Conservation (phyloP, 2,888 invertebrate genomes). For the Nomada fucata region DNA sequence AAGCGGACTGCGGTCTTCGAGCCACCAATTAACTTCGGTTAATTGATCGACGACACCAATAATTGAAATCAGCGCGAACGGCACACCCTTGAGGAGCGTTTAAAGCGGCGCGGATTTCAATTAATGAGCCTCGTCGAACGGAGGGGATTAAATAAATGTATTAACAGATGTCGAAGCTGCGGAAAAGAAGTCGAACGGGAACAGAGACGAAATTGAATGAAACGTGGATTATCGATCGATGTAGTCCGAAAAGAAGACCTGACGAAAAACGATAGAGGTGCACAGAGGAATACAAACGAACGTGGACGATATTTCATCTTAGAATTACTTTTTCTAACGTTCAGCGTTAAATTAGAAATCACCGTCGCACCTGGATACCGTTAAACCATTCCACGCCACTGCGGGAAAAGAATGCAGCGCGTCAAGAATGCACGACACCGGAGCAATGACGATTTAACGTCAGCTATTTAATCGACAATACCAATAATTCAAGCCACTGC, state of each 20-base stretch:
- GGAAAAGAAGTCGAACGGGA: slow-evolving; percentile 4
- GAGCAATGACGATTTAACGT: slow-evolving; percentile 13
- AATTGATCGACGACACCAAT: slow-evolving; percentile 44
- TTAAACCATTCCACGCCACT: background rate
- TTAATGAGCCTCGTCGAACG: slow-evolving; percentile 17
- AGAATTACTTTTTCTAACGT: too few species aligned
- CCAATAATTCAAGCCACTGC: slow-evolving; percentile 59
- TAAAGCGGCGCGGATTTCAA: slow-evolving; percentile 30
- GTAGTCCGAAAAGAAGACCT: too few species aligned
- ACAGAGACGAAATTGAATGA: background rate
- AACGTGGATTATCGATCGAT: background rate
- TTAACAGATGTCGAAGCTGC: slow-evolving; percentile 22
- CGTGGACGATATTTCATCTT: too few species aligned
- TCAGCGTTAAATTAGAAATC: background rate
- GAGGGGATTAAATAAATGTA: slow-evolving; percentile 32
- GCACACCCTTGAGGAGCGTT: slow-evolving; percentile 29
- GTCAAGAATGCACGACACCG: background rate
- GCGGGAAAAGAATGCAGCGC: background rate
- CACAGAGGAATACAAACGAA: too few species aligned
- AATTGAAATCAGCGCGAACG: slow-evolving; percentile 37
- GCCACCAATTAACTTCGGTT: slow-evolving; percentile 44
- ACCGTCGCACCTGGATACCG: too few species aligned
- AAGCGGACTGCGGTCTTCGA: slow-evolving; percentile 33
- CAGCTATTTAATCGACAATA: slow-evolving; percentile 59
- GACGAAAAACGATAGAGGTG: too few species aligned